Evolutionary conservation across 2,888 invertebrate genomes (phyloP), one percentile per base, ranked within the genome.

Genomic region (Orthosia cruda): DNA sequence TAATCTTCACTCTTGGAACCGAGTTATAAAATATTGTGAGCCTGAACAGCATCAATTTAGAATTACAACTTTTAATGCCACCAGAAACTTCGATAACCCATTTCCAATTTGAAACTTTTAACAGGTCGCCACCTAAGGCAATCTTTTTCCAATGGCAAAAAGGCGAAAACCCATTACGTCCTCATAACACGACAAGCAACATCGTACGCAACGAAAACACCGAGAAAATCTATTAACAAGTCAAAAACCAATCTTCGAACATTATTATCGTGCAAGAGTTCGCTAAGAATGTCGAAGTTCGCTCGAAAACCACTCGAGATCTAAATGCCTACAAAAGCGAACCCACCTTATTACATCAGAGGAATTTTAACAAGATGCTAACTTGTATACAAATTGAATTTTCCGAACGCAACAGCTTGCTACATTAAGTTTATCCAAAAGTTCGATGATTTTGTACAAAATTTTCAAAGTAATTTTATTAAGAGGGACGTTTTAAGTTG

Each of bases 361-460:
- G 95, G 95, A 96, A 96, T 96, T 95, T 96, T 95, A 95, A 96
- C 95, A 92, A 96, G 95, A 93, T 92, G 94, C 92, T 94, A 96
- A 96, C 96, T 96, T 96, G 96, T 95, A 95, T 94, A 93, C 92
- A 96, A 96, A 96, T 96, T 96, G 95, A 96, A 96, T 96, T 96
- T 90, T 94, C 91, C 89, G 90, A 91, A 91, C 86, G 92, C 90
- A 94, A 94, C 96, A 95, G 95, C 95, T 93, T 94, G 95, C 93
- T 93, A 95, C 94, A 95, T 96, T 95, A 95, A 95, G 92, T 96
- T 95, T 92, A 81, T 91, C 89, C 72, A 93, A 95, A 95, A 96
- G 92, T 96, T 96, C 89, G 91, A 93, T 93, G 94, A 94, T 94
- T 94, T 90, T 89, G 91, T 90, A 88, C 91, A 91, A 91, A 93